phyloP scores from a whole-genome alignment of 2,113 vertebrate genomes.

The Archocentrus centrarchus region DNA sequence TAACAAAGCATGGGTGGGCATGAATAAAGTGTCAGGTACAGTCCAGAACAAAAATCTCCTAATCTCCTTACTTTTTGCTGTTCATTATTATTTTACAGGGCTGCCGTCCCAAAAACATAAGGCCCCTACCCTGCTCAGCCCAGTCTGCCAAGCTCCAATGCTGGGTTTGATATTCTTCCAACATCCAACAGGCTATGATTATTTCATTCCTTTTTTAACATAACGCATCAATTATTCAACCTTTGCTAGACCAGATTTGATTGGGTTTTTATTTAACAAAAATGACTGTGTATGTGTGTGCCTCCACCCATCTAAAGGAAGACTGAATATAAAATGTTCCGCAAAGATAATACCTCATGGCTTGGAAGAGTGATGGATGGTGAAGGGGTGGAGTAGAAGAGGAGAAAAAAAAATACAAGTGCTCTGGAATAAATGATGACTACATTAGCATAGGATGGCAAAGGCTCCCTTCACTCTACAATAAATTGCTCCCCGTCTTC shows the following conservation, averaged over 20 bases:
- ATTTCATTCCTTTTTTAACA: slow-evolving; percentile 78
- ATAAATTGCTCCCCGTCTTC: slow-evolving; percentile 59
- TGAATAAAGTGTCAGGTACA: slow-evolving; percentile 68
- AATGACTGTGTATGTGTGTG: slow-evolving; percentile 33
- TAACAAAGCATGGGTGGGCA: slow-evolving; percentile 54
- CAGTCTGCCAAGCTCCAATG: slow-evolving; percentile 64
- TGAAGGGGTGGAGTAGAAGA: slow-evolving; percentile 38
- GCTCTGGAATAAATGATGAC: slow-evolving; percentile 60
- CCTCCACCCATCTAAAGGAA: slow-evolving; percentile 40
- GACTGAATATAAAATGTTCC: slow-evolving; percentile 53
- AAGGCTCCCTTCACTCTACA: slow-evolving; percentile 46
- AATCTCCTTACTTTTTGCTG: slow-evolving; percentile 67
- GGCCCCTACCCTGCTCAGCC: slow-evolving; percentile 57
- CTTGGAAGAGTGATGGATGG: slow-evolving; percentile 55
- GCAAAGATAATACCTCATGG: slow-evolving; percentile 62
- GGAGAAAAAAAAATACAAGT: slow-evolving; percentile 28
- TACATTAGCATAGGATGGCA: slow-evolving; percentile 62
- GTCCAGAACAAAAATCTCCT: slow-evolving; percentile 69
- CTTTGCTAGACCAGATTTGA: slow-evolving; percentile 66
- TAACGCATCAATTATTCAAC: slow-evolving; percentile 77
- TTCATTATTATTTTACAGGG: slow-evolving; percentile 73
- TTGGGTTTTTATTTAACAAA: slow-evolving; percentile 64
- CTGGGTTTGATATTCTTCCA: slow-evolving; percentile 76
- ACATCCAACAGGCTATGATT: slow-evolving; percentile 75
- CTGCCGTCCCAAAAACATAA: slow-evolving; percentile 66